Base-by-base conservation (phyloP, 2,888 invertebrate genomes). In the Ametastegia equiseti region DNA sequence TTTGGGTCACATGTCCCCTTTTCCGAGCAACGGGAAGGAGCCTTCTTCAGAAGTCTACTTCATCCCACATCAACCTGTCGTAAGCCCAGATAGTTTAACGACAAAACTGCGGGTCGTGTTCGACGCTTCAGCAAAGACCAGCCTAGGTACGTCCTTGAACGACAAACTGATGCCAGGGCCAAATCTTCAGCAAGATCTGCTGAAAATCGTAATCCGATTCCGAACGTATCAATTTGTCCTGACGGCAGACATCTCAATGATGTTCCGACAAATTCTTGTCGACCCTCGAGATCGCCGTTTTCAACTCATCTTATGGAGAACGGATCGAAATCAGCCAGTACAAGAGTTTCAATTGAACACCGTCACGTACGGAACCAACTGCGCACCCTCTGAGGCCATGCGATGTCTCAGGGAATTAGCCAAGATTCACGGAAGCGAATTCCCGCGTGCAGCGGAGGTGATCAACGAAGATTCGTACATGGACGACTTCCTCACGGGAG, bases 221-320 rank as follows among this genome's bases (percentile, higher is more conserved):
- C 36, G 83, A 1, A 79, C 60, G 11, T 82, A 84, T 77, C n/a
- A 7, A 0, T 83, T 71, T 15, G 85, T 81, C 1, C 0, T 83
- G 3, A 83, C 78, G 1, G 82, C 84, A 0, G 85, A 86, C 63
- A 81, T 86, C 9, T 67, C 82, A 45, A 80, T 82, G 71, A 85
- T 83, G 85, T 84, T 75, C 42, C 33, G 83, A 13, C 84, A 84
- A 45, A 79, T 85, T 54, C 42, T 81, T 11, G 63, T 84, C 2
- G 65, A 39, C 1, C 54, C 82, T 54, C 50, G 82, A 63, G 84
- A 84, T 63, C 19, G 81, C 9, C 50, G 81, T 23, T 81, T 65
- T 15, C 83, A 83, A 79, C 71, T 67, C 39, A 82, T 84, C 19
- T 13, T 84, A 4, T 84, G 82, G 81, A 45, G 73, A 27, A 11